Base-by-base conservation (phyloP, 2,888 invertebrate species). In the Nemapogon koenigi region DNA sequence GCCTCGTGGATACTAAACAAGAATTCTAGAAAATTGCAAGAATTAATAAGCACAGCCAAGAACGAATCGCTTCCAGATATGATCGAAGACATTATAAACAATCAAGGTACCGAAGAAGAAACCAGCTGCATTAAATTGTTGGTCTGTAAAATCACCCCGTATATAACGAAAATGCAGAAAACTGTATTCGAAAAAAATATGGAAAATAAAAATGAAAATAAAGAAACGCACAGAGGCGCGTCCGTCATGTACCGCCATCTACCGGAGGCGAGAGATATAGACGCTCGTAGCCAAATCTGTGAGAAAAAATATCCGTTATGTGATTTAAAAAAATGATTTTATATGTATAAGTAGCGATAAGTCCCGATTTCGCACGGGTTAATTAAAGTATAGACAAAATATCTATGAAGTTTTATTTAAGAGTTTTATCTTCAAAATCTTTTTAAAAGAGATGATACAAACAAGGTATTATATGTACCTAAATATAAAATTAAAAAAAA, bases 91-190 rank as follows among this genome's bases (percentile, higher is more conserved):
- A 62, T 82, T 44, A 72, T 89, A 35, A 69, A 78, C 51, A 68
- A 81, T 46, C 60, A 81, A 49, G 79, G 80, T 15, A 59, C 73
- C 0, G 64, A 81, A 6, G 75, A 83, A 41, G 86, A 89, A 47
- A 86, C 83, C 0, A 85, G 84, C 36, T 91, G 91, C 49, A 73
- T 90, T 2, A 83, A 85, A 51, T 67, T 90, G 18, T 62, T 93
- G 19, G 68, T 91, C 43, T 93, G 93, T 57, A 91, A 91, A 69
- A 82, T 83, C 44, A 83, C 88, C 0, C 91, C 91, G 0, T 84
- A 91, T 42, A 84, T 93, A 42, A 81, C 82, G 69, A 86, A 85
- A 46, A 90, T 91, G 84, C 92, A 93, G 54, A 79, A 81, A 40
- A 83, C 87, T n/a, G 76, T 78, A 0, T 68, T 90, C 40, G 78